A percentile compares a stretch with the other conserved stretches of the same genome.
Evolutionary conservation across 1,140 invertebrate species (phyloP).

Genomic region (Cyclina sinensis): DNA sequence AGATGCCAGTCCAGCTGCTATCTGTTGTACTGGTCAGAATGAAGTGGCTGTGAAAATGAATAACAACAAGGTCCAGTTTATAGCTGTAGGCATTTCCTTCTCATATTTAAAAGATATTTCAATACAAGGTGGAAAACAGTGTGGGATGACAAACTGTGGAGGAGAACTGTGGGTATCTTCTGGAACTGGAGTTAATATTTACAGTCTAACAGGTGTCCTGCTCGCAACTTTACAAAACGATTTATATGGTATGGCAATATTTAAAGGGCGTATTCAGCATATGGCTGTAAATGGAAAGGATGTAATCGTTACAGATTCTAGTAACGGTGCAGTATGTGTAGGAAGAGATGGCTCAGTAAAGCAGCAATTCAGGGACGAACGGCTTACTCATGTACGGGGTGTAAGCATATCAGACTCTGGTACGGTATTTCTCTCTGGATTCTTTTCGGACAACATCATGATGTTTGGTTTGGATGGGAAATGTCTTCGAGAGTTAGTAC

Average conservation of each 20-base stretch:
- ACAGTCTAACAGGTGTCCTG: neutral
- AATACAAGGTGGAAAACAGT: neutral
- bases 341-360: neutral
- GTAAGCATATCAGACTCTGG: neutral
- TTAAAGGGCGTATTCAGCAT: neutral
- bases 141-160: neutral
- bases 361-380: neutral
- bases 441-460: neutral
- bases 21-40: neutral
- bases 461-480: neutral
- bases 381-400: neutral
- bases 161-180: neutral
- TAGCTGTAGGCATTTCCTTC: neutral
- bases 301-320: neutral
- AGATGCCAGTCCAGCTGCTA: neutral
- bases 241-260: neutral
- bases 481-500: neutral
- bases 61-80: neutral
- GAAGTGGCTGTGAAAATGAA: neutral
- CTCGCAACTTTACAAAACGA: neutral
- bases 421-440: neutral
- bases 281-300: neutral
- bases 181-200: neutral
- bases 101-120: neutral
- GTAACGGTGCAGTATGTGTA: neutral